Base-by-base conservation (phyloP, 2,888 invertebrate species). In the Nomada fabriciana region DNA sequence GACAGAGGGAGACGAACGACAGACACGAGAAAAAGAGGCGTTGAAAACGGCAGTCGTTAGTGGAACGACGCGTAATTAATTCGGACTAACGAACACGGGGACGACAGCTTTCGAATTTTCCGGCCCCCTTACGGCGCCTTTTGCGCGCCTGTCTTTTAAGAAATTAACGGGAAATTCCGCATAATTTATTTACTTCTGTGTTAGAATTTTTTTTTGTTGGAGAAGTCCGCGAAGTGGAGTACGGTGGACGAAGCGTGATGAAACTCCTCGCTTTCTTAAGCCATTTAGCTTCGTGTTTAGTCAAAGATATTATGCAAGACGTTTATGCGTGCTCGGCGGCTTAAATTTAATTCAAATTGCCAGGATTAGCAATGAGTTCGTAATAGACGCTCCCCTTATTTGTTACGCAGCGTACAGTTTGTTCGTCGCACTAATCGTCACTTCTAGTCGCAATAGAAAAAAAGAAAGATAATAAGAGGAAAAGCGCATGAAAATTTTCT, bases 31-130 rank as follows among this genome's bases (percentile, higher is more conserved):
- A 89, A 89, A 85, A 90, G 89, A 90, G 90, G 91, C 90, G 90
- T 92, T 90, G 91, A 90, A 92, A 92, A 92, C 90, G 89, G 88
- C 85, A 84, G 89, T 91, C 89, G 90, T 90, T 92, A 91, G 89
- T 85, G 87, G 89, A 90, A 91, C 86, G 89, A 82, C 82, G 87
- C 82, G 90, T 89, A 92, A 93, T 92, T 92, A 92, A 92, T 91
- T 88, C 85, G 76, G 73, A 72, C 87, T 91, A 91, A 93, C 91
- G 89, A 92, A 90, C 84, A 78, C 82, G 86, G 88, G 82, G 82
- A 81, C 52, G 60, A 65, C 69, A 61, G 77, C 85, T 78, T 85
- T 83, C 74, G 68, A 83, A 83, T 83, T 86, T 73, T 55, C 72
- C 67, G 42, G 11, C 53, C 71, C 23, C 42, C 47, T 63, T 68